Percentiles rank a stretch among this genome's conserved stretches.
These are phyloP conservation scores for Therioaphis trifolii DNA, from an alignment of 2,888 invertebrate genomes.

Conservation along the genomic window DNA sequence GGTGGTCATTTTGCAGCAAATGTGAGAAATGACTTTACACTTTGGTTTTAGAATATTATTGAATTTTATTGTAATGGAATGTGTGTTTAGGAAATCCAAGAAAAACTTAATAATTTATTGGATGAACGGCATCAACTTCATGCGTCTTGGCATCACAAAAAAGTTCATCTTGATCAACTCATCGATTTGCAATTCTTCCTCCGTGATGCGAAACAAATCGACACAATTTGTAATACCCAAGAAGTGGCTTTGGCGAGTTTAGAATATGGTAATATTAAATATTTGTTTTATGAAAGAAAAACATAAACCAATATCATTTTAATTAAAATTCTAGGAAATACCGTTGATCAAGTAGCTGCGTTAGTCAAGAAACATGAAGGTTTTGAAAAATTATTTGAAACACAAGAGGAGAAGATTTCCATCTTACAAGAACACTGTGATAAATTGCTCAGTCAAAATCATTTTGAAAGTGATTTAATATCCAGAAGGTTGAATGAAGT, in stretches of 20 bases:
- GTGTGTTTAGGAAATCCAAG: slow-evolving; percentile 77
- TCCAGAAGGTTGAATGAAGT: slow-evolving; percentile 81
- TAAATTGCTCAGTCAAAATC: slow-evolving; percentile 88
- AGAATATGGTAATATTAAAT: slow-evolving; percentile 67
- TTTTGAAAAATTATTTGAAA: slow-evolving; percentile 89
- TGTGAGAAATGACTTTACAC: slow-evolving; percentile 69
- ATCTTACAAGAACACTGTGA: slow-evolving; percentile 85
- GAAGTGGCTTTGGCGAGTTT: slow-evolving; percentile 77
- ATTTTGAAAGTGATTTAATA: slow-evolving; percentile 88
- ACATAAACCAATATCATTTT: too few species aligned
- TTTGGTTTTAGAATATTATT: background rate
- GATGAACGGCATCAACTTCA: slow-evolving; percentile 84
- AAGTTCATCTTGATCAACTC: slow-evolving; percentile 88
- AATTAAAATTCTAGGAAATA: slow-evolving; percentile 71
- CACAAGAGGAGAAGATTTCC: slow-evolving; percentile 88
- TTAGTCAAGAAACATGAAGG: slow-evolving; percentile 93
- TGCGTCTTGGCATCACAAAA: slow-evolving; percentile 88
- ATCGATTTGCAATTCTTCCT: slow-evolving; percentile 95
- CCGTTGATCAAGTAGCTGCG: slow-evolving; percentile 89
- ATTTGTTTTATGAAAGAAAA: too few species aligned
- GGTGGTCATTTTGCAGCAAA: slow-evolving; percentile 83
- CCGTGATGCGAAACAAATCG: slow-evolving; percentile 91
- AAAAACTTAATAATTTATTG: slow-evolving; percentile 80
- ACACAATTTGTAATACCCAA: slow-evolving; percentile 88
- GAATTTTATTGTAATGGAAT: background rate